Evolutionary conservation across 2,888 invertebrate species (phyloP).

Genomic region (Molorchus minor): DNA sequence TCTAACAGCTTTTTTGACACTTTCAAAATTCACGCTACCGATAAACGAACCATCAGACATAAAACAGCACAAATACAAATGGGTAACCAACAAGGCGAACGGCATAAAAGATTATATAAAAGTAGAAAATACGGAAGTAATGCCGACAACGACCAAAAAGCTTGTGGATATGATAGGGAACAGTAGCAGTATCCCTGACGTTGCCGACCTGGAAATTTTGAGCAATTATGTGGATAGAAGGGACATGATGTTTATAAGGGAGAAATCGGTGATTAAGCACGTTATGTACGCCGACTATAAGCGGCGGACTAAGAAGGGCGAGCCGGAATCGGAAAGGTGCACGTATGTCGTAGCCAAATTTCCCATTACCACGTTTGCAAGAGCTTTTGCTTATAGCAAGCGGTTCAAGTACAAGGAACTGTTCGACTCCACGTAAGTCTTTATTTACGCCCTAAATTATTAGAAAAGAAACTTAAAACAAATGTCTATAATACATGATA

Average conservation of each 20-base stretch:
- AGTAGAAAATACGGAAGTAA: slow-evolving; percentile 1
- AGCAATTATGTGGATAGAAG: slow-evolving; percentile 62
- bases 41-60: slow-evolving; percentile 77
- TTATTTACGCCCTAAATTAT: no score
- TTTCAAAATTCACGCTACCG: slow-evolving; percentile 84
- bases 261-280: slow-evolving; percentile 73
- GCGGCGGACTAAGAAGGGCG: slow-evolving; percentile 65
- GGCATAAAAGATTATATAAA: slow-evolving; percentile 67
- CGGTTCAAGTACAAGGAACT: slow-evolving; percentile 68
- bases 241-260: slow-evolving; percentile 73
- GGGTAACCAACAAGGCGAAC: slow-evolving; percentile 74
- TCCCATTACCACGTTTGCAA: slow-evolving; percentile 71
- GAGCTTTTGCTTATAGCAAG: slow-evolving; percentile 78
- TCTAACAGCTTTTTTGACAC: slow-evolving; percentile 86
- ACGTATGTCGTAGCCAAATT: slow-evolving; percentile 80
- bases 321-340: slow-evolving; percentile 71
- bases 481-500: no score
- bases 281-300: slow-evolving; percentile 77
- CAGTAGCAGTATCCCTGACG: slow-evolving; percentile 22
- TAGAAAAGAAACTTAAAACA: no score
- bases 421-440: slow-evolving; percentile 76
- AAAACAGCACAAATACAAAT: slow-evolving; percentile 71
- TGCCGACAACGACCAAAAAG: slow-evolving; percentile 20
- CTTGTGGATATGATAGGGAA: slow-evolving; percentile 33
- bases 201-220: slow-evolving; percentile 59